Evolutionary conservation across 2,888 invertebrate genomes (phyloP).

Genomic region (Hololepta plana): DNA sequence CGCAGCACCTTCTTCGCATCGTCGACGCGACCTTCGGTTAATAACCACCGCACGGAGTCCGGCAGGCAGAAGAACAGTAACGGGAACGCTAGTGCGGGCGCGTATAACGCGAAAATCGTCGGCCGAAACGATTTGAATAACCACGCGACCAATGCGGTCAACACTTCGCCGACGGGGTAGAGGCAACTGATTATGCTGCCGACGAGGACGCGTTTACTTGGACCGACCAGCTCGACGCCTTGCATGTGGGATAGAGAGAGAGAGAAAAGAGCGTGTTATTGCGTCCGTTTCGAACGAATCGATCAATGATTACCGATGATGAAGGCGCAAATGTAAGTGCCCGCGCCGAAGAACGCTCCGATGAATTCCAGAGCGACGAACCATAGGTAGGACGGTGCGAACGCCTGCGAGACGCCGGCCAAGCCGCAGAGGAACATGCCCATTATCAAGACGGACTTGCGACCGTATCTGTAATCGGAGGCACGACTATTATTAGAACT

Average conservation of each 20-base stretch:
- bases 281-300: conserved; percentile 1
- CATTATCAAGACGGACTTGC: conserved; percentile 36
- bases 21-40: conserved; percentile 37
- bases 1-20: conserved; percentile 38
- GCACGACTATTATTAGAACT: no score
- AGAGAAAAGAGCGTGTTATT: no score
- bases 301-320: conserved; percentile 45
- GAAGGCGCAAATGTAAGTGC: conserved; percentile 53
- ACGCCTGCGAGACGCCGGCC: conserved; percentile 47
- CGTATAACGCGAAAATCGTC: conserved; percentile 33
- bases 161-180: conserved; percentile 50
- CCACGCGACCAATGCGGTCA: conserved; percentile 49
- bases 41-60: conserved; percentile 61
- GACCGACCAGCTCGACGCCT: conserved; percentile 63
- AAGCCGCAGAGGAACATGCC: conserved; percentile 41
- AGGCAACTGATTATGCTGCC: conserved; percentile 53
- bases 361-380: conserved; percentile 53
- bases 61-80: conserved; percentile 48
- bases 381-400: conserved; percentile 48
- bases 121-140: conserved; percentile 30
- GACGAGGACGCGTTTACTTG: conserved; percentile 49
- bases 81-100: conserved; percentile 45
- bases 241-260: background rate
- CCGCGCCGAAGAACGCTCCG: conserved; percentile 49
- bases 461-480: conserved; percentile 40